Evolutionary conservation across 2,113 vertebrate species (phyloP), one percentile per base, ranked within the genome.

Genomic region (Lipotes vexillifer): DNA sequence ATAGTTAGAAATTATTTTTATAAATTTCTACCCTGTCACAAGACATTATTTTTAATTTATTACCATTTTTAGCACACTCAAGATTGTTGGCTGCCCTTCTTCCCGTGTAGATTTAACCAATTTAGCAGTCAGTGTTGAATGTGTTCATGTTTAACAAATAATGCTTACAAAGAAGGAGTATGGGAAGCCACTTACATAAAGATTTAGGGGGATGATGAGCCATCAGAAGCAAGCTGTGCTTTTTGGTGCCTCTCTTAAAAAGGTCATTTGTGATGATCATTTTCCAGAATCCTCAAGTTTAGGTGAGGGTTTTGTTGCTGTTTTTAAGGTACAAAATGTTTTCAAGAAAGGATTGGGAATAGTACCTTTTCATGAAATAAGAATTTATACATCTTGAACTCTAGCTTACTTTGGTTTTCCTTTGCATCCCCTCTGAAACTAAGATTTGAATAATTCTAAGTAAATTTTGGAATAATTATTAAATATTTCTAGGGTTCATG

Each of bases 41-140:
- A 90, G 87, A 97, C 93, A 94, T 81, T 96, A 92, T 93, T 97
- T 97, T 74, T 83, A 93, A 94, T 83, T 49, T 96, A 93, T 88
- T 96, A n/a, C 87, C 88, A 84, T 95, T 98, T 97, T 98, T 97
- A 96, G 97, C 93, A 49, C 88, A 93, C 49, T 69, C 93, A 93
- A 88, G 94, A 81, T 96, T 98, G 88, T 96, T 95, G 96, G 55
- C 92, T 98, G 66, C 81, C 97, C 96, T 98, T 98, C 82, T 82
- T 90, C 95, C 77, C 90, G 5, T 82, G 94, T 89, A 88, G 90
- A 96, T 95, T 97, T 95, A 66, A 95, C 95, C 87, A 93, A 6
- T 95, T 98, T 98, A 93, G 71, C 95, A 95, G 88, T 88, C 23
- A 66, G 87, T 97, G 63, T 61, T 23, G 91, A 95, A 31, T 90